Evolutionary conservation across 2,888 invertebrate species (phyloP), one percentile per base, ranked within the genome.

Genomic region (Apamea sordens): DNA sequence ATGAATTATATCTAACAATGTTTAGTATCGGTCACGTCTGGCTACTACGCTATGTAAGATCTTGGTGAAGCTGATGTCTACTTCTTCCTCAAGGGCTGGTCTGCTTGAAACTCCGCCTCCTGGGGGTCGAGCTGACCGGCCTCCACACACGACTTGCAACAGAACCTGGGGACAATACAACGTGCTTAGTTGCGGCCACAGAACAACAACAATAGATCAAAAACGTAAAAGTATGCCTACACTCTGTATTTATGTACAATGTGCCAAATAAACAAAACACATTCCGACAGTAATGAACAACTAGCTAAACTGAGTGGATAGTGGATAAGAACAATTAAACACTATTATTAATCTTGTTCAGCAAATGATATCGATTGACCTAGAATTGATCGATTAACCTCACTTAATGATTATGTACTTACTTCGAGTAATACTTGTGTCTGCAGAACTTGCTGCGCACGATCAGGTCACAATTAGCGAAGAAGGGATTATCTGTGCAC

Each of bases 61-160:
- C 76, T 70, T 73, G 77, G 64, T 77, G 73, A 84, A 75, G 79
- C 79, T 65, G 75, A 84, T 72, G 79, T 84, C 84, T 92, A 93
- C 89, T 93, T 92, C 89, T 87, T 93, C 88, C 83, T 89, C 76
- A 74, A 84, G 28, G 94, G 87, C 86, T 93, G 90, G 91, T 95
- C 95, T 4, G 92, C 92, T 80, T 94, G 94, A 88, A 93, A 88
- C 77, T 92, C 92, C 76, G 93, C 87, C 28, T 93, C 93, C 61
- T 88, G 89, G 0, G 95, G 93, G 87, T 93, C 91, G 73, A 99
- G 95, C 92, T 98, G 98, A 1, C 99, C 99, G 0, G 99, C 98
- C 93, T 98, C 97, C 82, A 99, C 98, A 94, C 99, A 99, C 2
- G 99, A 99, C 93, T 98, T 98, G 96, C 99, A 99, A 95, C 99